Conservation (phyloP, 2,888 invertebrate species). For the Pemphredon lugubris region DNA sequence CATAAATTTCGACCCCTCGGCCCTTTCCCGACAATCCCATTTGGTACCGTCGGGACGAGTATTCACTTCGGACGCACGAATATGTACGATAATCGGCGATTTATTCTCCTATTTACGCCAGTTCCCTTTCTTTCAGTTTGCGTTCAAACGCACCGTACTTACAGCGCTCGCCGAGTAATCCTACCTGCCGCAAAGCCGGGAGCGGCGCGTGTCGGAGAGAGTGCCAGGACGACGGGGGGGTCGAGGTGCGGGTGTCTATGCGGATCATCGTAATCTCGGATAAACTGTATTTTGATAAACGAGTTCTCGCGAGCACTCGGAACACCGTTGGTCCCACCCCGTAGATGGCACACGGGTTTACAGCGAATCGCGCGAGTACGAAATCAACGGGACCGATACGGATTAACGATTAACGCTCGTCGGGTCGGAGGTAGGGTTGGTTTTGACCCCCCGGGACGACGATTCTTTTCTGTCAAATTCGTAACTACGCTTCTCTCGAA, state of each 20-base stretch:
- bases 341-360: slow-evolving; percentile 34
- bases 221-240: neutral
- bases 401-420: too few relatives aligned
- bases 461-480: too few relatives aligned
- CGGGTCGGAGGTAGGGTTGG: too few relatives aligned
- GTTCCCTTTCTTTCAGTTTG: slow-evolving; percentile 27
- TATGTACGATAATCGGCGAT: slow-evolving; percentile 25
- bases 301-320: slow-evolving; percentile 24
- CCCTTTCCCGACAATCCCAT: slow-evolving; percentile 20
- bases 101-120: slow-evolving; percentile 53
- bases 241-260: slow-evolving; percentile 19
- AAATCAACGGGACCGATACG: neutral
- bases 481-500: too few relatives aligned
- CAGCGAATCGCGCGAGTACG: slow-evolving; percentile 34
- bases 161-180: slow-evolving; percentile 53
- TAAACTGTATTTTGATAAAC: slow-evolving; percentile 58
- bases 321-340: too few relatives aligned
- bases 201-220: neutral
- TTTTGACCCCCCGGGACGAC: too few relatives aligned
- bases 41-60: slow-evolving; percentile 29
- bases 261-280: slow-evolving; percentile 58
- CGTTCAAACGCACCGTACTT: slow-evolving; percentile 51
- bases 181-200: slow-evolving; percentile 19
- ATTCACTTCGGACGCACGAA: slow-evolving; percentile 34
- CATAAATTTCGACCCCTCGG: slow-evolving; percentile 32